These are phyloP conservation scores for Pogonognathellus flavescens DNA, from an alignment of 1,140 invertebrate genomes.

Conservation along the genomic window DNA sequence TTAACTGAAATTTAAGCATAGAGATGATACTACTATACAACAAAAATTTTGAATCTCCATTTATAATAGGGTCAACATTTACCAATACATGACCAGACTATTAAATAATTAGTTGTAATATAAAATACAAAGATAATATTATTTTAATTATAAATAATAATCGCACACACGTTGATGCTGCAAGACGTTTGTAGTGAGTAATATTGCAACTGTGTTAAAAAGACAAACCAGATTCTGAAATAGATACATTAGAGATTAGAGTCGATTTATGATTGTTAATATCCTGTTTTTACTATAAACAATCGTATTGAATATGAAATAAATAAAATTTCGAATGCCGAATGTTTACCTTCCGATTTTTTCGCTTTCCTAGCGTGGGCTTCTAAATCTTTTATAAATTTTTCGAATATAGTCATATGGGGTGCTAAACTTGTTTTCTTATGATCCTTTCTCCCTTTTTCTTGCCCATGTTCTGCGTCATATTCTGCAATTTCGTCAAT, in stretches of 20 bases:
- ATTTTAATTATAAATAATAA: too few species aligned
- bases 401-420: constrained; percentile 61
- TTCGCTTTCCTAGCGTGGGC: neutral
- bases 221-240: neutral
- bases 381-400: constrained; percentile 57
- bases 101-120: too few species aligned
- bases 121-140: too few species aligned
- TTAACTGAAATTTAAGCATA: too few species aligned
- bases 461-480: constrained; percentile 70
- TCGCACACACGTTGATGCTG: too few species aligned
- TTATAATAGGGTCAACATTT: too few species aligned
- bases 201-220: neutral
- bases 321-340: too few species aligned
- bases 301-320: too few species aligned
- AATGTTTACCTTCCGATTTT: neutral
- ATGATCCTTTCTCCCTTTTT: constrained; percentile 76
- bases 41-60: too few species aligned
- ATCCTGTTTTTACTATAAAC: constrained; percentile 10
- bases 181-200: too few species aligned
- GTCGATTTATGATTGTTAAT: constrained; percentile 7
- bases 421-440: constrained; percentile 80
- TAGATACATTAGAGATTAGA: constrained; percentile 4
- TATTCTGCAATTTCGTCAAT: constrained; percentile 79
- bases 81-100: too few species aligned
- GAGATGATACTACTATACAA: too few species aligned